Percentiles rank a stretch among this genome's conserved stretches.
Evolutionary conservation across 2,113 vertebrate species (phyloP).

Genomic region (Falco punctatus): DNA sequence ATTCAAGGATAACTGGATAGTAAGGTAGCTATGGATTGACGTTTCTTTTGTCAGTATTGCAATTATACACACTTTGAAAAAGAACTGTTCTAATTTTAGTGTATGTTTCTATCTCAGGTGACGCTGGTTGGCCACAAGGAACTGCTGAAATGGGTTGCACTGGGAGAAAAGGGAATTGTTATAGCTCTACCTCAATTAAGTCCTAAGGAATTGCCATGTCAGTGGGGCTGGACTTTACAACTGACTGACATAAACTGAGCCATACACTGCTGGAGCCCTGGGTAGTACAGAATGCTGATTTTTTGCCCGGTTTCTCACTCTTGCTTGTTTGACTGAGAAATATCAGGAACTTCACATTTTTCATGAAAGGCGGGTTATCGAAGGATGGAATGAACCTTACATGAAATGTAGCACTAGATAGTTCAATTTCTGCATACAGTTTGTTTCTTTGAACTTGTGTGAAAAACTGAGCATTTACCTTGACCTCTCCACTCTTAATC

Average conservation of each 20-base stretch:
- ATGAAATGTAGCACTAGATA: not conserved
- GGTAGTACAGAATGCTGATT: not conserved
- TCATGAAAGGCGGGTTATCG: not conserved
- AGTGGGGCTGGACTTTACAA: constrained; percentile 90
- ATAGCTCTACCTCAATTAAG: constrained; percentile 80
- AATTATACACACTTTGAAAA: not conserved
- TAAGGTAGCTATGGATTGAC: not conserved
- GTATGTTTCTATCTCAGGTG: constrained; percentile 77
- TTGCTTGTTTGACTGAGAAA: not conserved
- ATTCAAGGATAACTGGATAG: not conserved
- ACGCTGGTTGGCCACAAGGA: constrained; percentile 80
- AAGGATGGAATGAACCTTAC: not conserved
- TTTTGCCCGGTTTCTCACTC: not conserved
- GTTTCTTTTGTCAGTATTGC: not conserved
- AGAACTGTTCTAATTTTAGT: not conserved
- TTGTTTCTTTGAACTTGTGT: not conserved
- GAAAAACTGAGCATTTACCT: not conserved
- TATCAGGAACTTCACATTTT: not conserved
- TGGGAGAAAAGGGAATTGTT: constrained; percentile 76
- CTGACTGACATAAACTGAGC: constrained; percentile 73
- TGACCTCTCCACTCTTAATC: not conserved
- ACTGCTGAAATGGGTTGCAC: constrained; percentile 79
- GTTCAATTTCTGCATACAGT: not conserved
- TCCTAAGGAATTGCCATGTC: constrained; percentile 80
- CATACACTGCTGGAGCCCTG: not conserved